phyloP scores from a whole-genome alignment of 2,113 vertebrate genomes.

The Ovis aries region DNA sequence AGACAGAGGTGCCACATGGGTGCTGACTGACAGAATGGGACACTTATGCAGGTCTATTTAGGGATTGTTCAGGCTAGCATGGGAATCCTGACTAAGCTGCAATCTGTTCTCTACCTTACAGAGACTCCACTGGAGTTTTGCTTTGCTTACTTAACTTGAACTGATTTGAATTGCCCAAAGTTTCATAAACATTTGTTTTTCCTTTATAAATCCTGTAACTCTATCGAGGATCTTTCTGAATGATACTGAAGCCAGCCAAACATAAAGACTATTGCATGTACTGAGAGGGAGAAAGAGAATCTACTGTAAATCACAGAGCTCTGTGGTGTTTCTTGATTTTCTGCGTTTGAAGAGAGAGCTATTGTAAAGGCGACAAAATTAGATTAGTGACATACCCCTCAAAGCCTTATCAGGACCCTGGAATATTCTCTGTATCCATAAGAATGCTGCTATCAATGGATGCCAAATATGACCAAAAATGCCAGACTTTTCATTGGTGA shows the following conservation, averaged over 20 bases:
- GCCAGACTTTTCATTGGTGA: background rate
- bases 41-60: background rate
- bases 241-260: background rate
- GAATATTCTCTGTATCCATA: background rate
- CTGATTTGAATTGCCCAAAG: background rate
- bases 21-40: background rate
- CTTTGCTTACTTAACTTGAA: background rate
- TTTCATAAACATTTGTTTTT: background rate
- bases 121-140: background rate
- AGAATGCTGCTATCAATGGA: background rate
- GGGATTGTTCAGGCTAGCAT: background rate
- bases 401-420: background rate
- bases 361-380: slow-evolving; percentile 37
- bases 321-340: background rate
- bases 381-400: background rate
- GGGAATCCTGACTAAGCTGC: background rate
- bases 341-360: background rate
- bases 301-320: background rate
- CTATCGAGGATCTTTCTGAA: background rate
- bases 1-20: background rate
- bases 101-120: background rate
- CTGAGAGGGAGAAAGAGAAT: background rate
- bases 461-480: background rate
- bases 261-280: background rate
- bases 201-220: background rate